Conservation (phyloP, 1,140 invertebrate genomes). For the Lordiphosa clarofinis region DNA sequence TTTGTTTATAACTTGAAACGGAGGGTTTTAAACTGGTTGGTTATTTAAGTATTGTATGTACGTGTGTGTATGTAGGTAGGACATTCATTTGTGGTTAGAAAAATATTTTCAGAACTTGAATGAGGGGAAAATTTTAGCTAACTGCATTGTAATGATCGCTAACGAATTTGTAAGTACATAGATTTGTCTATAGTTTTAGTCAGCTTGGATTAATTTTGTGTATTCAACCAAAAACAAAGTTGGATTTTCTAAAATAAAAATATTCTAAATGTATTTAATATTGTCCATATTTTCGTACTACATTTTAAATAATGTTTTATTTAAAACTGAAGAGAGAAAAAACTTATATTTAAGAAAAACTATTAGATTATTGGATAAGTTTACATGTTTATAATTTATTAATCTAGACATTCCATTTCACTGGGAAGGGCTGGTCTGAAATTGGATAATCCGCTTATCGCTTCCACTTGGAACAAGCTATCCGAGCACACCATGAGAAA, state of each 20-base stretch:
- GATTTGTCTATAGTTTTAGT: slow-evolving; percentile 22
- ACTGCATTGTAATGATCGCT: slow-evolving; percentile 34
- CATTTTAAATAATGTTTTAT: slow-evolving; percentile 23
- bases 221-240: slow-evolving; percentile 9
- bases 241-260: slow-evolving; percentile 12
- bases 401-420: no score
- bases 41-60: slow-evolving; percentile 15
- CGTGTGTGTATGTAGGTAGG: slow-evolving; percentile 37
- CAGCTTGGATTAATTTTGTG: slow-evolving; percentile 10
- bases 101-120: slow-evolving; percentile 54
- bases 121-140: slow-evolving; percentile 46
- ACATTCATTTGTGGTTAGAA: slow-evolving; percentile 46
- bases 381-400: no score
- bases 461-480: no score
- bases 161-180: slow-evolving; percentile 1
- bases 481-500: no score
- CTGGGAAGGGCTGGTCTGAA: no score
- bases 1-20: slow-evolving; percentile 75
- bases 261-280: slow-evolving; percentile 29
- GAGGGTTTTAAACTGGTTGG: slow-evolving; percentile 70
- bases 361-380: no score
- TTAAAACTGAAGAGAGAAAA: slow-evolving; percentile 4
- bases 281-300: slow-evolving; percentile 51
- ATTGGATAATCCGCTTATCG: no score
- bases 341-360: slow-evolving; percentile 4